Evolutionary conservation across 2,113 vertebrate species (phyloP).

Genomic region (Corythoichthys haematopterus): DNA sequence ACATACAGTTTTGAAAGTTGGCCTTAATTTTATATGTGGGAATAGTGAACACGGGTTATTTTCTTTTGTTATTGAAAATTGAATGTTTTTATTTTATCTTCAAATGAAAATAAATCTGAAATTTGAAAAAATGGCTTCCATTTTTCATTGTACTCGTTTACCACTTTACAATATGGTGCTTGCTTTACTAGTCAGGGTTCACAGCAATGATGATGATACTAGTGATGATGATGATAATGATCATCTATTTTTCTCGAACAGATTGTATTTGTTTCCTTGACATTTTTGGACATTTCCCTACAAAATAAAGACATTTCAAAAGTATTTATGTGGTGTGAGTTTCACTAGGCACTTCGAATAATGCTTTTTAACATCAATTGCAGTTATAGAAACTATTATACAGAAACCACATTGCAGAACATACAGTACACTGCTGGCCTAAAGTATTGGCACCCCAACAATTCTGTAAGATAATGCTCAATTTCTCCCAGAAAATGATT

Average conservation of each 20-base stretch:
- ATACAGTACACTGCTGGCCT: no score
- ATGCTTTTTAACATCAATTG: no score
- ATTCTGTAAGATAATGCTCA: no score
- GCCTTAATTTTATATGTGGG: conserved; percentile 74
- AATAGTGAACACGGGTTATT: conserved; percentile 61
- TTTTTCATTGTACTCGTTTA: conserved; percentile 70
- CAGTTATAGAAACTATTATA: no score
- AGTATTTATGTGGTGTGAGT: conserved; percentile 54
- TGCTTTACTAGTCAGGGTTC: conserved; percentile 26
- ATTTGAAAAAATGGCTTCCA: conserved; percentile 57
- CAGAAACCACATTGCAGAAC: no score
- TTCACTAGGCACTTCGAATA: background rate
- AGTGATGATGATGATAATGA: conserved; percentile 63
- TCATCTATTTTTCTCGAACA: conserved; percentile 41
- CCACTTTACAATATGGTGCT: conserved; percentile 53
- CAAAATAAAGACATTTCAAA: conserved; percentile 70
- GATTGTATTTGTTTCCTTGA: conserved; percentile 55
- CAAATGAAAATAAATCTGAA: conserved; percentile 69
- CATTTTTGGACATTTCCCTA: conserved; percentile 43
- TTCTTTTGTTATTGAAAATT: conserved; percentile 60
- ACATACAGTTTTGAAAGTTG: conserved; percentile 70
- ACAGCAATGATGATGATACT: conserved; percentile 65
- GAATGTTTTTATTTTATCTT: conserved; percentile 58
- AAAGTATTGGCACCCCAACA: no score
- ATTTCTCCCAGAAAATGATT: no score